These are phyloP conservation scores for Rafetus swinhoei DNA, from an alignment of 2,113 vertebrate species.

Conservation along the genomic window DNA sequence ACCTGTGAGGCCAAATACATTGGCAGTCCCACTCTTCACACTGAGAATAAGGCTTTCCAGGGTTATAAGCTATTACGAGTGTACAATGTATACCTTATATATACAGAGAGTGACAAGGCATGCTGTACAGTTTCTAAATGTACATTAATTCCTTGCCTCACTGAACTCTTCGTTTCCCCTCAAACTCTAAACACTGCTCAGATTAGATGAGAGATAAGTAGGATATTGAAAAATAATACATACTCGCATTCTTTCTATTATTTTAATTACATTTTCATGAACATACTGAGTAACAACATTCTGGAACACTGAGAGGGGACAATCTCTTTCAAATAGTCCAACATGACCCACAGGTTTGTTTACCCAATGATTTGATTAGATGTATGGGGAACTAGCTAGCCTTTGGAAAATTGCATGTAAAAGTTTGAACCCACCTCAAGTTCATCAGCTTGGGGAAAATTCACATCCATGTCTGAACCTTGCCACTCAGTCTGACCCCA, in stretches of 20 bases:
- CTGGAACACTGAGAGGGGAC: background rate
- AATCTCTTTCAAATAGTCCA: background rate
- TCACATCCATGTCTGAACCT: background rate
- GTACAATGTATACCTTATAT: background rate
- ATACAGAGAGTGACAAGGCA: background rate
- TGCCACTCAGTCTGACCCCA: background rate
- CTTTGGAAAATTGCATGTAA: background rate
- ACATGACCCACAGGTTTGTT: background rate
- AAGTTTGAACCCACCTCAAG: background rate
- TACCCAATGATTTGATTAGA: background rate
- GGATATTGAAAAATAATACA: background rate
- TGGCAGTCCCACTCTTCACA: background rate
- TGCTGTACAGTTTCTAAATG: background rate
- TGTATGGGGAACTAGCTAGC: background rate
- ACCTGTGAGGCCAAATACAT: slow-evolving; percentile 25
- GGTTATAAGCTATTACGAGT: background rate
- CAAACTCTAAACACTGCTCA: background rate
- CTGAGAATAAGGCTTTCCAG: background rate
- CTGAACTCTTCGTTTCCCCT: background rate
- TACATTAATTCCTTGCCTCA: background rate
- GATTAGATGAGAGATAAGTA: background rate
- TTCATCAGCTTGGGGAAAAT: background rate
- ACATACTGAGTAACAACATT: background rate
- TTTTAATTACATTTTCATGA: background rate
- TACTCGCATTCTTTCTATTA: background rate